Conservation (phyloP, 64 coral and sea anemone species). For the Montipora cactus region DNA sequence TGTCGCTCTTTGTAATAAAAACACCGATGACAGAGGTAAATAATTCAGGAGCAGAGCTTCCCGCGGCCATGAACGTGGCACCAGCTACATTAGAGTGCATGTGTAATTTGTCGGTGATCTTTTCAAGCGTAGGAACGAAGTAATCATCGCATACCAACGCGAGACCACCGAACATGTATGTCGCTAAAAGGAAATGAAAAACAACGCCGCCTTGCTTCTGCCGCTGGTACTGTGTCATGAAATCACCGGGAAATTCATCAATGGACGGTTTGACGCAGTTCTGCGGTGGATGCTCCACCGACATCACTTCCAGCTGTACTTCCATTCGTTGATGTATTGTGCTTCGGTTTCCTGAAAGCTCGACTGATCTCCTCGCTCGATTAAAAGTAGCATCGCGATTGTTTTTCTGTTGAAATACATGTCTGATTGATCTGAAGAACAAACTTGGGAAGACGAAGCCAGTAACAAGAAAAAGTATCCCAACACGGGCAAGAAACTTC, state of each 20-base stretch:
- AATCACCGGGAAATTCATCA: constrained; percentile 84
- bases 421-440: constrained; percentile 7
- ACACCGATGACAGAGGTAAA: constrained; percentile 98
- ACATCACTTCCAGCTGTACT: not conserved
- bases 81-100: constrained; percentile 86
- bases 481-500: not conserved
- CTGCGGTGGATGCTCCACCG: not conserved
- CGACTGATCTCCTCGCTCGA: not conserved
- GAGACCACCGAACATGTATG: constrained; percentile 89
- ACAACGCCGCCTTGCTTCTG: constrained; percentile 74
- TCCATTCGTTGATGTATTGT: not conserved
- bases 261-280: constrained; percentile 94
- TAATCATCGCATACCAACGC: constrained; percentile 88
- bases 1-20: constrained; percentile 93
- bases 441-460: constrained; percentile 26
- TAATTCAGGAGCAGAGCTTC: constrained; percentile 92
- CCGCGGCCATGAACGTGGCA: constrained; percentile 96
- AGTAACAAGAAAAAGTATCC: not conserved
- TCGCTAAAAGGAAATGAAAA: constrained; percentile 69
- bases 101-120: constrained; percentile 72
- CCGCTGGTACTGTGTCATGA: constrained; percentile 82
- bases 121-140: constrained; percentile 86
- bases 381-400: not conserved
- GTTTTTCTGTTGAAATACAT: not conserved
- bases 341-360: not conserved